Conservation (phyloP, 2,888 invertebrate genomes). For the Hoplodrina blanda region DNA sequence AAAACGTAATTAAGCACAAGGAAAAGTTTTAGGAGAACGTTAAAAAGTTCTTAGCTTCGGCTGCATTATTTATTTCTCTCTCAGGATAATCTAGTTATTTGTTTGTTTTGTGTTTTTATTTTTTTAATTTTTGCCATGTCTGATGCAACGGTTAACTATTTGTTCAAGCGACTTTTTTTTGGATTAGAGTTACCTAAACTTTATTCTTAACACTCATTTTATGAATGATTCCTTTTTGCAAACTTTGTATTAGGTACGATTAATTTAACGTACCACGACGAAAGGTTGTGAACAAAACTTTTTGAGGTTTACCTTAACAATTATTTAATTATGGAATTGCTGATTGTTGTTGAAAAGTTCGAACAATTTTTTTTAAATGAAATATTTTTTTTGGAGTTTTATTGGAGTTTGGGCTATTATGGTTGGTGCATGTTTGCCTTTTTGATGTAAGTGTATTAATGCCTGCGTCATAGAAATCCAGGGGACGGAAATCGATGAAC, state of each 20-base stretch:
- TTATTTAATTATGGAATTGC: no score
- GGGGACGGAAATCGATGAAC: no score
- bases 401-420: no score
- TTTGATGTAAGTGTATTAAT: no score
- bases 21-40: constrained; percentile 83
- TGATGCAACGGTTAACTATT: constrained; percentile 52
- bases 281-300: no score
- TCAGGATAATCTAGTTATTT: constrained; percentile 81
- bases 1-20: constrained; percentile 87
- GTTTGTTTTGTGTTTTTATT: constrained; percentile 73
- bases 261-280: no score
- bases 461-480: no score
- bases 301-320: no score
- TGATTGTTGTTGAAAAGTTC: no score
- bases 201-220: not conserved
- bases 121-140: constrained; percentile 68
- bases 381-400: no score
- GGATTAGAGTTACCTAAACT: not conserved
- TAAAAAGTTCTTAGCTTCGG: constrained; percentile 82
- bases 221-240: not conserved
- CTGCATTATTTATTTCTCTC: constrained; percentile 84
- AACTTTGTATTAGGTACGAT: not conserved
- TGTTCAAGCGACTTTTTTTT: constrained; percentile 8
- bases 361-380: no score
- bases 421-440: no score